Conservation (phyloP, 2,113 vertebrate species). For the Daphoenositta chrysoptera region DNA sequence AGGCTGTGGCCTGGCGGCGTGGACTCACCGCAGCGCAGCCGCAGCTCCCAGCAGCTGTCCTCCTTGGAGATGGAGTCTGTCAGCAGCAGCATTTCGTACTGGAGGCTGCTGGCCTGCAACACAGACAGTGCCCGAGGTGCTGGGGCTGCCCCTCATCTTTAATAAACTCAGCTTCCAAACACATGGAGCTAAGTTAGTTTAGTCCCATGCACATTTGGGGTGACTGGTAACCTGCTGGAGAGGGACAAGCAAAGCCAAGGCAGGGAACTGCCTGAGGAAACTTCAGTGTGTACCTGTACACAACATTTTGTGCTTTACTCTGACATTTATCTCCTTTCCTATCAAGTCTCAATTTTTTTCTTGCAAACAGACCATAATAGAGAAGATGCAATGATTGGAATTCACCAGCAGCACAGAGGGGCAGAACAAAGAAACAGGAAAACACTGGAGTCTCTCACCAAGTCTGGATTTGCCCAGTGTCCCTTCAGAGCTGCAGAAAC, state of each 20-base stretch:
- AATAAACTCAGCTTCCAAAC: not conserved
- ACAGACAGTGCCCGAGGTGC: not conserved
- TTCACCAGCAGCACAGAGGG: not conserved
- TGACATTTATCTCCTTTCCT: not conserved
- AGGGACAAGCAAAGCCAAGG: not conserved
- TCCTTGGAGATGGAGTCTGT: constrained; percentile 98
- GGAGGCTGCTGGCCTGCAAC: constrained; percentile 91
- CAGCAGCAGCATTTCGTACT: constrained; percentile 96
- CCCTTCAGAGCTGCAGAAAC: constrained; percentile 96
- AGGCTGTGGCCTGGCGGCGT: accelerated
- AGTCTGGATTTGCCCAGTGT: constrained; percentile 96
- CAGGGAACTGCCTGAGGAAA: not conserved
- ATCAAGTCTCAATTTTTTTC: not conserved
- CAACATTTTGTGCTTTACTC: not conserved
- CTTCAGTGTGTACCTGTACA: not conserved
- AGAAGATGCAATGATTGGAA: not conserved
- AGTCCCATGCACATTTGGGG: not conserved
- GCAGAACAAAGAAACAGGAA: not conserved
- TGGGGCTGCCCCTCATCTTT: not conserved
- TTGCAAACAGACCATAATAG: not conserved
- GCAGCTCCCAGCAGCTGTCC: constrained; percentile 96
- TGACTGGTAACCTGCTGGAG: not conserved
- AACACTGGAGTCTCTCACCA: constrained; percentile 76
- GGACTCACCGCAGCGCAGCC: constrained; percentile 92
- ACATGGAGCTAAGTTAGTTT: not conserved